Percentiles rank a stretch among this genome's conserved stretches.
Evolutionary conservation across 2,888 invertebrate genomes (phyloP).

Genomic region (Melanotus villosus): DNA sequence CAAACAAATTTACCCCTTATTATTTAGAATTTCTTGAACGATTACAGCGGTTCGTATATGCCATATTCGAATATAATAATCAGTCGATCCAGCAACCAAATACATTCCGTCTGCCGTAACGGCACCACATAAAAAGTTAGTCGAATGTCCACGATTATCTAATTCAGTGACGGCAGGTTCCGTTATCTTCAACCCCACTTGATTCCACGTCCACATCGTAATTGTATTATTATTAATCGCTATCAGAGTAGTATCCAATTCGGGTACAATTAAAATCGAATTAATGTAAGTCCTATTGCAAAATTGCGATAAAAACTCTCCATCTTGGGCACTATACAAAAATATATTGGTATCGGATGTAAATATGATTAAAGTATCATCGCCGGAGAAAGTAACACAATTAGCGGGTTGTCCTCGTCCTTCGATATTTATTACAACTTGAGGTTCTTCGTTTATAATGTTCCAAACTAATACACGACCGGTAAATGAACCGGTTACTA

Average conservation of each 20-base stretch:
- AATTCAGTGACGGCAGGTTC: slow-evolving; percentile 35
- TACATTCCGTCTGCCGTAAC: slow-evolving; percentile 67
- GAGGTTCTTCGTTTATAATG: slow-evolving; percentile 31
- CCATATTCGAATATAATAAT: slow-evolving; percentile 67
- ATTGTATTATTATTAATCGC: slow-evolving; percentile 50
- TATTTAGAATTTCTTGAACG: slow-evolving; percentile 54
- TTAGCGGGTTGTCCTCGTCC: slow-evolving; percentile 43
- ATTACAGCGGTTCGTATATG: slow-evolving; percentile 57
- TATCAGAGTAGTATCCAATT: slow-evolving; percentile 45
- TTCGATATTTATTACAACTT: slow-evolving; percentile 34
- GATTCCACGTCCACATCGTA: slow-evolving; percentile 51
- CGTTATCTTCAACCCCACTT: slow-evolving; percentile 26
- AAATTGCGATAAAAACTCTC: slow-evolving; percentile 51
- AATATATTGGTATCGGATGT: slow-evolving; percentile 51
- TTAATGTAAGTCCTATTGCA: slow-evolving; percentile 47
- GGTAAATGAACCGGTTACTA: slow-evolving; percentile 53
- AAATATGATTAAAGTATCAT: slow-evolving; percentile 54
- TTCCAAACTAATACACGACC: slow-evolving; percentile 53
- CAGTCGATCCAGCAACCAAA: slow-evolving; percentile 66
- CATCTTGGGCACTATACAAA: slow-evolving; percentile 50
- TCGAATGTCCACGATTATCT: slow-evolving; percentile 46
- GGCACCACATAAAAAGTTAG: slow-evolving; percentile 62
- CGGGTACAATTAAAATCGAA: slow-evolving; percentile 52
- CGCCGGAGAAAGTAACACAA: slow-evolving; percentile 54
- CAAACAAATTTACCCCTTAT: slow-evolving; percentile 61